Conservation (phyloP, 1,140 invertebrate species). For the Ptiloglossa arizonensis region DNA sequence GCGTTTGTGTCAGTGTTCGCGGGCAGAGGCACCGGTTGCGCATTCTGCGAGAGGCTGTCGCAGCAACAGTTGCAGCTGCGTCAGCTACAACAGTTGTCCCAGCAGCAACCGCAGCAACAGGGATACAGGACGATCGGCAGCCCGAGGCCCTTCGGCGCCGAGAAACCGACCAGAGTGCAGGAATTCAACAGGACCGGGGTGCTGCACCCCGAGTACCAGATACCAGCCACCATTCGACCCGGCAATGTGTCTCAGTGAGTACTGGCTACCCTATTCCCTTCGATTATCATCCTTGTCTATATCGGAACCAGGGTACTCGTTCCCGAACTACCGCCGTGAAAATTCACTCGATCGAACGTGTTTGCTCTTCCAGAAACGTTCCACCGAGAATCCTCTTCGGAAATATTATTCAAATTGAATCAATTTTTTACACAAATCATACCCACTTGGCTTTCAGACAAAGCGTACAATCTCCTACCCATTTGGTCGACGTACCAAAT, state of each 20-base stretch:
- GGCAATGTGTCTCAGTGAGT: conserved; percentile 80
- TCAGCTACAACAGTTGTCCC: conserved; percentile 21
- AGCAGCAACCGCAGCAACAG: conserved; percentile 40
- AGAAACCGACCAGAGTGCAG: conserved; percentile 72
- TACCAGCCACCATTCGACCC: conserved; percentile 75
- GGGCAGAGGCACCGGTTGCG: conserved; percentile 53
- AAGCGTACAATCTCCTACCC: too few species aligned
- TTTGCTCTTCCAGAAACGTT: too few species aligned
- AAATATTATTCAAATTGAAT: too few species aligned
- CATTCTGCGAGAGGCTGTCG: conserved; percentile 51
- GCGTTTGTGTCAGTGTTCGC: conserved; percentile 50
- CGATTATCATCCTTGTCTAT: too few species aligned
- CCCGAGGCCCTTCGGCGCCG: conserved; percentile 72
- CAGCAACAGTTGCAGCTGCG: conserved; percentile 48
- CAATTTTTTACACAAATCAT: too few species aligned
- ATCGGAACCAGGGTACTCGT: too few species aligned
- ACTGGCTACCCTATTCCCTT: neutral
- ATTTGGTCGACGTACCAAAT: too few species aligned
- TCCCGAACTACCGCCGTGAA: too few species aligned
- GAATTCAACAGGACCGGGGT: conserved; percentile 79
- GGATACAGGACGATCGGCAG: conserved; percentile 61
- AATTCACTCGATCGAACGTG: too few species aligned
- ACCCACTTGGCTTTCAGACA: too few species aligned
- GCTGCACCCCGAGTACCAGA: conserved; percentile 78
- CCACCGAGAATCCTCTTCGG: too few species aligned